Conservation (phyloP, 2,888 invertebrate genomes). For the Drosophila borealis region DNA sequence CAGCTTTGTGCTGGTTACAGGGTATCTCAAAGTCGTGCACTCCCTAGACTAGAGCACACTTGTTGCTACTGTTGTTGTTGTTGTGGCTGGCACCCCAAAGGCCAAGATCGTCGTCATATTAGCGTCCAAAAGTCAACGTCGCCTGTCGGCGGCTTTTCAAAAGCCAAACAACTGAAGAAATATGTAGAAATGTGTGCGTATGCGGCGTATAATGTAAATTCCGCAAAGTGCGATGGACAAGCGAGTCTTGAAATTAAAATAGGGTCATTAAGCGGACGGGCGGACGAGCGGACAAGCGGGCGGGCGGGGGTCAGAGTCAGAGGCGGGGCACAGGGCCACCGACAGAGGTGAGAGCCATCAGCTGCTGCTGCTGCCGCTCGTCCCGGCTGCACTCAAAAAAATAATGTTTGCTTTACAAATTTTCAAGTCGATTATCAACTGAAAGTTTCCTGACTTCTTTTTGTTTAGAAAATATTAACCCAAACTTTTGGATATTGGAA, state of each 20-base stretch:
- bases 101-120: constrained; percentile 82
- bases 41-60: neutral
- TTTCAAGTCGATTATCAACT: too few relatives aligned
- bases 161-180: constrained; percentile 66
- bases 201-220: constrained; percentile 75
- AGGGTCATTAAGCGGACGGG: constrained; percentile 76
- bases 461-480: too few relatives aligned
- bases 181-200: constrained; percentile 47
- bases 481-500: too few relatives aligned
- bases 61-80: constrained; percentile 37
- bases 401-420: too few relatives aligned
- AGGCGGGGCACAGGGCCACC: constrained; percentile 13
- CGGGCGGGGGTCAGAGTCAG: constrained; percentile 6
- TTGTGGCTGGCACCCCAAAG: constrained; percentile 69
- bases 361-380: constrained; percentile 11
- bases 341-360: constrained; percentile 30
- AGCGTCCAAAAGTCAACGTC: constrained; percentile 78
- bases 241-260: constrained; percentile 78
- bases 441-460: too few relatives aligned
- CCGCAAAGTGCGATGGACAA: constrained; percentile 80
- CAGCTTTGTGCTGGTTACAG: too few relatives aligned
- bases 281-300: constrained; percentile 2
- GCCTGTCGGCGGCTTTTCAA: constrained; percentile 78
- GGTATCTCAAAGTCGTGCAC: too few relatives aligned
- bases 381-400: constrained; percentile 3